phyloP scores from a whole-genome alignment of 2,797 vertebrate species.

The Sarcophilus harrisii region DNA sequence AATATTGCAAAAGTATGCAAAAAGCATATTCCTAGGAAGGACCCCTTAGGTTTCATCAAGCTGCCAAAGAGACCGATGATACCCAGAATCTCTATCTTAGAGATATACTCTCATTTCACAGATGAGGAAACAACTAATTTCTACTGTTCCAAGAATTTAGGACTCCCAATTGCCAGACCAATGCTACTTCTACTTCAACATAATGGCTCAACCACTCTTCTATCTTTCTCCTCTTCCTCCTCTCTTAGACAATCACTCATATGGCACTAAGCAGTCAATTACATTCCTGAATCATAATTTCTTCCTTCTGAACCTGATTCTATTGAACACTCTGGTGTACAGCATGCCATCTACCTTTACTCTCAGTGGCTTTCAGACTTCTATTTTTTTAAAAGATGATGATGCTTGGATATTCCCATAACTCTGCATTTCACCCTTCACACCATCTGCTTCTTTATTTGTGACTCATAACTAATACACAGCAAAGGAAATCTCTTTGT shows the following conservation, averaged over 20 bases:
- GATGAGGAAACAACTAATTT: background rate
- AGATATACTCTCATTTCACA: background rate
- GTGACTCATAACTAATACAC: slow-evolving; percentile 27
- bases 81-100: background rate
- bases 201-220: background rate
- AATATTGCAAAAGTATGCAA: no score
- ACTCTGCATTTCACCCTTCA: slow-evolving; percentile 62
- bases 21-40: background rate
- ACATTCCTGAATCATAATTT: background rate
- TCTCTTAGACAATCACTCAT: background rate
- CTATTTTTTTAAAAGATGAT: slow-evolving; percentile 25
- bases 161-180: background rate
- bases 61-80: background rate
- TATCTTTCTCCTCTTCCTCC: background rate
- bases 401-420: slow-evolving; percentile 24
- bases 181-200: background rate
- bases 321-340: background rate
- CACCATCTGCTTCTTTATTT: slow-evolving; percentile 43
- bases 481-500: slow-evolving; percentile 41
- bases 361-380: slow-evolving; percentile 11
- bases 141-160: background rate
- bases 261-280: background rate
- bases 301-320: background rate
- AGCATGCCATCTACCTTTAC: background rate
- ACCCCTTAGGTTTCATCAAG: background rate